phyloP scores from a whole-genome alignment of 2,797 vertebrate species.

The Thunnus albacares region DNA sequence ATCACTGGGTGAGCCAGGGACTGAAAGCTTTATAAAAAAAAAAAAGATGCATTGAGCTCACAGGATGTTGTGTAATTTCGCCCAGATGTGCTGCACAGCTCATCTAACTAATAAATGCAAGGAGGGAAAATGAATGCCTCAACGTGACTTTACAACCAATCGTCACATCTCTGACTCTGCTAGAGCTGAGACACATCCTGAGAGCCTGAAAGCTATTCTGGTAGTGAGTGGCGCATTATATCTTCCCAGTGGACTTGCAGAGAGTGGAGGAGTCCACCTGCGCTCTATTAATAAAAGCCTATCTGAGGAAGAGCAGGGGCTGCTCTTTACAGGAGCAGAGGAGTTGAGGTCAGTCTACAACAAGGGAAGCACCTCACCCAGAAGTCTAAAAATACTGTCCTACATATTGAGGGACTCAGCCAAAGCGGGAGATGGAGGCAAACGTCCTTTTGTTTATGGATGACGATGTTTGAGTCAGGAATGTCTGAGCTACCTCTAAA shows the following conservation, averaged over 20 bases:
- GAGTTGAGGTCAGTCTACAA: slow-evolving; percentile 64
- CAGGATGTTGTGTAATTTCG: slow-evolving; percentile 80
- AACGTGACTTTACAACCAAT: slow-evolving; percentile 16
- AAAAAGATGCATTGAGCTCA: slow-evolving; percentile 49
- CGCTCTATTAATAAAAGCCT: slow-evolving; percentile 59
- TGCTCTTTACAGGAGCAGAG: slow-evolving; percentile 49
- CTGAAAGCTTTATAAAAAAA: slow-evolving; percentile 20
- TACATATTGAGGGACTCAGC: slow-evolving; percentile 71
- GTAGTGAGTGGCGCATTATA: slow-evolving; percentile 23
- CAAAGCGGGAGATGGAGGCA: not conserved
- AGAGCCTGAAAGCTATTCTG: slow-evolving; percentile 29
- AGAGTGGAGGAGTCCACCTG: slow-evolving; percentile 59
- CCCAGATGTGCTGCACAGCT: slow-evolving; percentile 79
- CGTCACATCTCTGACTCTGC: slow-evolving; percentile 30
- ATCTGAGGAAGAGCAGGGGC: slow-evolving; percentile 44
- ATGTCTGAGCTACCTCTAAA: slow-evolving; percentile 24
- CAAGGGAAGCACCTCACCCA: slow-evolving; percentile 67
- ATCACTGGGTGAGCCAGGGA: slow-evolving; percentile 43
- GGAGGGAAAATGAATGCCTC: slow-evolving; percentile 49
- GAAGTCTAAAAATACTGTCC: slow-evolving; percentile 85
- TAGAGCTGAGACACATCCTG: slow-evolving; percentile 30
- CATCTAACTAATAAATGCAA: slow-evolving; percentile 73
- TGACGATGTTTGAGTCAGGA: not conserved
- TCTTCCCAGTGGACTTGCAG: slow-evolving; percentile 32
- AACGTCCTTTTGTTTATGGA: slow-evolving; percentile 1